Base-by-base conservation (phyloP, 2,797 vertebrate genomes). In the Chelmon rostratus region DNA sequence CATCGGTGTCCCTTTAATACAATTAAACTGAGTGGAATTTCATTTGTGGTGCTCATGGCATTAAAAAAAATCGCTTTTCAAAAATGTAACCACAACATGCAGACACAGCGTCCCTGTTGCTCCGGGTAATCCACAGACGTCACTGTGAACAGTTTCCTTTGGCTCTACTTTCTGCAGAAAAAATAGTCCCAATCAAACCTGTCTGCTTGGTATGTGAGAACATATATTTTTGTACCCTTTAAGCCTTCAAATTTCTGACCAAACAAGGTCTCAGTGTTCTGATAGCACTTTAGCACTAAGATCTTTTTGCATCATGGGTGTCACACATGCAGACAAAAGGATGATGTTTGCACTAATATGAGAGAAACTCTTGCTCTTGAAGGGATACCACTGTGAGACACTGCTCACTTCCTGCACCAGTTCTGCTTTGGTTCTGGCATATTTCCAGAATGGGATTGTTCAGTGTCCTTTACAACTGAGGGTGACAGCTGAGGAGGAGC, bases 401-500 rank as follows among this genome's bases (percentile, higher is more conserved):
- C 83, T 71, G 57, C 85, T 86, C 58, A 61, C 38, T 21, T 67
- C 47, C 58, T 52, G 62, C 65, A 73, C 83, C 71, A 28, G 46
- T 23, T 72, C 72, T 80, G 73, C 50, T 83, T 76, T 67, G 28
- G 40, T 37, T 74, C 69, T 80, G 61, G 56, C 28, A 16, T 44
- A 33, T 79, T 78, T 83, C 68, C 47, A 69, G 12, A 28, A 28
- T 3, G 40, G 18, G 61, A 35, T 64, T 82, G 88, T 71, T 83
- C 54, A 37, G 46, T 84, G 62, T 89, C 62, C 42, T 52, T 65
- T 54, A 75, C 53, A 78, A 73, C 38, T 0, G n/a, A 47, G 7
- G 21, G 72, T 68, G 86, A 87, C 76, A 76, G 86, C 63, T 10
- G 85, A 80, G 4, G 11, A 31, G 44, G 23, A 40, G 37, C 53